Base-by-base conservation (phyloP, 2,888 invertebrate genomes). In the Tetropium fuscum region DNA sequence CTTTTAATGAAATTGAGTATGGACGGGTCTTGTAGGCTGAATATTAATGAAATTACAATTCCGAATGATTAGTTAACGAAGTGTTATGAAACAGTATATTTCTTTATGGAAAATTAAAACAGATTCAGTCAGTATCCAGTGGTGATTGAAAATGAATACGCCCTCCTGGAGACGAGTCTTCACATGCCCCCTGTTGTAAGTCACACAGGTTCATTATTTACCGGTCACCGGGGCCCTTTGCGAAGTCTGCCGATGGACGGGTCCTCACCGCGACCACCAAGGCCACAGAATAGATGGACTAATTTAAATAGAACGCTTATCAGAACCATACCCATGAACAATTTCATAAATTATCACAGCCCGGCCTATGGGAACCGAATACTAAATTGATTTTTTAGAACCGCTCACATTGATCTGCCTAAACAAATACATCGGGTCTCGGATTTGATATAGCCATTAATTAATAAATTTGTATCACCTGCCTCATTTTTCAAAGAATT, bases 91-190 rank as follows among this genome's bases (percentile, higher is more conserved):
- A 79, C 80, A 79, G 80, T 80, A 78, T 76, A 79, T 79, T 77
- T 78, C 78, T 77, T 74, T 71, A 77, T 77, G 77, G 76, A 78
- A 78, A 80, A 79, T 79, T 78, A 79, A 78, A 79, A 80, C 78
- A 71, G 77, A 77, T 76, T 72, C 75, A 73, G 74, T 73, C 76
- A 78, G 81, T 80, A 78, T 81, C 81, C 80, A 80, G 80, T 80
- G 80, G 81, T 81, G 81, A 81, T 80, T 81, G 80, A 80, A 81
- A 81, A 81, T 80, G 80, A 81, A 79, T 80, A 78, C 78, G 79
- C 78, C 79, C 78, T 74, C 79, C 79, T 71, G 77, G 76, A 72
- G 76, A 74, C 69, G 71, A 72, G 74, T 74, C 75, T 76, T 76
- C 74, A 77, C 73, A 70, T 77, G 74, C 77, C 77, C 78, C 80